phyloP scores from a whole-genome alignment of 2,113 vertebrate genomes.

The Hippopotamus amphibius region DNA sequence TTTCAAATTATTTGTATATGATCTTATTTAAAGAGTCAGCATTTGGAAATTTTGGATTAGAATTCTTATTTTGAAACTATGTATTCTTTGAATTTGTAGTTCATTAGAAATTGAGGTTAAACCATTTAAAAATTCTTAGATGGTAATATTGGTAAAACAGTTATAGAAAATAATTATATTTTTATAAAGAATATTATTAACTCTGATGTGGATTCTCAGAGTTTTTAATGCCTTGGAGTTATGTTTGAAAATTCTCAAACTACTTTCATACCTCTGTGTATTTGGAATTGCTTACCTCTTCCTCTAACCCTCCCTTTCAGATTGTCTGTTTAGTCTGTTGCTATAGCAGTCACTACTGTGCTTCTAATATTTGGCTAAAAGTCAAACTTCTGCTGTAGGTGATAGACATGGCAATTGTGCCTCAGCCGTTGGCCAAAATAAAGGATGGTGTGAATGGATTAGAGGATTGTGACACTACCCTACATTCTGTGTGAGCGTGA shows the following conservation, averaged over 20 bases:
- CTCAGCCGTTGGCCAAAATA: slow-evolving; percentile 50
- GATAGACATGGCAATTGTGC: slow-evolving; percentile 63
- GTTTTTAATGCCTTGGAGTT: neutral
- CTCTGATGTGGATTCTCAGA: neutral
- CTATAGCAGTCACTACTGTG: slow-evolving; percentile 63
- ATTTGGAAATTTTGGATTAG: slow-evolving; percentile 15
- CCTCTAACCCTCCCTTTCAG: slow-evolving; percentile 28
- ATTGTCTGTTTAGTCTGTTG: slow-evolving; percentile 79
- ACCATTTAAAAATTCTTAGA: neutral
- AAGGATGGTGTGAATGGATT: slow-evolving; percentile 39
- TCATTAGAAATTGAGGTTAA: slow-evolving; percentile 41
- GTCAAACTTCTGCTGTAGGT: slow-evolving; percentile 40
- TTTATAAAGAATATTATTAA: neutral
- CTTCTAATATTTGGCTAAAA: slow-evolving; percentile 55
- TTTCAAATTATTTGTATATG: slow-evolving; percentile 25
- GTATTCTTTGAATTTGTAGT: slow-evolving; percentile 10
- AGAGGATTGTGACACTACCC: neutral
- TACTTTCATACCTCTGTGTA: neutral
- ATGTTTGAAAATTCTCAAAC: neutral
- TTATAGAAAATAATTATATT: neutral
- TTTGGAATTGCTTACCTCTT: slow-evolving; percentile 53
- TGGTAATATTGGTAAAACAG: neutral
- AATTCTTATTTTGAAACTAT: slow-evolving; percentile 44
- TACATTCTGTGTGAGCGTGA: neutral
- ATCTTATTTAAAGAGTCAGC: slow-evolving; percentile 5